Evolutionary conservation across 1,140 invertebrate genomes (phyloP).

Genomic region (Drosophila truncata): DNA sequence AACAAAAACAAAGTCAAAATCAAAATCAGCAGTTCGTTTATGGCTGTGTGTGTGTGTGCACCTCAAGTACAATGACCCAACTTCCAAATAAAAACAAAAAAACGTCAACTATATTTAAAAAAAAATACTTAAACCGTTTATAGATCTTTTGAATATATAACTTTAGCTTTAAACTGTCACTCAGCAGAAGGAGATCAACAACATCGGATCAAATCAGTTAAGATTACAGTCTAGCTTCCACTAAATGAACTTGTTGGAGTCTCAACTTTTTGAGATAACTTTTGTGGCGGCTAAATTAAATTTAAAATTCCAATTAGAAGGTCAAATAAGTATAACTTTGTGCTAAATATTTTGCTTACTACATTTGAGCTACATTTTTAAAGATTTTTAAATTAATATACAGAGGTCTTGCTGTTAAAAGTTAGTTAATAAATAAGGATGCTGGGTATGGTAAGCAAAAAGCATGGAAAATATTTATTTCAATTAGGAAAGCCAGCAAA

Average conservation of each 20-base stretch:
- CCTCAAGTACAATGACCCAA: constrained; percentile 73
- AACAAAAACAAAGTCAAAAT: constrained; percentile 40
- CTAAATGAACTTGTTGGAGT: neutral
- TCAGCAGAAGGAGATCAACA: constrained; percentile 52
- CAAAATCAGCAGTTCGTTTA: constrained; percentile 32
- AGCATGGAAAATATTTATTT: too few relatives aligned
- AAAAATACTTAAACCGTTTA: constrained; percentile 55
- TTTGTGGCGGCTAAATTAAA: neutral
- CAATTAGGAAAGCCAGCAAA: too few relatives aligned
- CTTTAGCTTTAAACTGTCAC: constrained; percentile 48
- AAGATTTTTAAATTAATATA: too few relatives aligned
- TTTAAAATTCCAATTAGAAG: neutral
- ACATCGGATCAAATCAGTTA: constrained; percentile 13
- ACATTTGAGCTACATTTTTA: too few relatives aligned
- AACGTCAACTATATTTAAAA: constrained; percentile 1
- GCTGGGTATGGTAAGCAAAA: too few relatives aligned
- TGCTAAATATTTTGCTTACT: too few relatives aligned
- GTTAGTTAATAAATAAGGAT: too few relatives aligned
- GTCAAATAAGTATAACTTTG: too few relatives aligned
- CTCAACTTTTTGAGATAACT: neutral
- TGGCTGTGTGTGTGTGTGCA: constrained; percentile 18
- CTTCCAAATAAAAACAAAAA: constrained; percentile 4
- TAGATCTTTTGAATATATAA: constrained; percentile 38
- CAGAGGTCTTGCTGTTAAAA: too few relatives aligned
- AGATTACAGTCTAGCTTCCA: constrained; percentile 21